Evolutionary conservation across 2,888 invertebrate genomes (phyloP), one percentile per base, ranked within the genome.

Genomic region (Phragmatobia fuliginosa): DNA sequence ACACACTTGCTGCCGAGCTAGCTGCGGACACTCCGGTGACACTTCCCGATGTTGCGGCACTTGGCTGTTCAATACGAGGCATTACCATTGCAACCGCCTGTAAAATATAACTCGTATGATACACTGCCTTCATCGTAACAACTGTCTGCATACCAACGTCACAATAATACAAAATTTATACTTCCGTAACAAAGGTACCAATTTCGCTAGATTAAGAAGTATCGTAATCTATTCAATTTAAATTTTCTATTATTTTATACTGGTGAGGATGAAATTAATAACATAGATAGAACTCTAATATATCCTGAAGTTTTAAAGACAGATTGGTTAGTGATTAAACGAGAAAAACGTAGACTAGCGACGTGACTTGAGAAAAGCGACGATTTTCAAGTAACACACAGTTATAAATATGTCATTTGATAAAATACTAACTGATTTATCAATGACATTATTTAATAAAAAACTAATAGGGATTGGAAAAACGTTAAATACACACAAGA

Each of bases 71-170:
- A 68, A 96, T 96, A 70, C 97, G 96, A 0, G 97, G 97, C 81
- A 97, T 94, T 31, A 97, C 97, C 74, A 97, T 91, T 0, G 97
- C 97, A 11, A 97, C 97, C 0, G 96, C 97, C 94, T 97, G 96
- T 10, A 61, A 67, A 16, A 63, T 49, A 52, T n/a, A n/a, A 10
- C 28, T 62, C 31, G 25, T 33, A 64, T 41, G 16, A 52, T 52
- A 62, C 21, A 32, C 45, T 45, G 31, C 10, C 41, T 38, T 31
- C 0, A 38, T 11, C 31, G 18, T 61, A 61, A 28, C 18, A 16
- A 25, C 16, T 16, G 11, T 3, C n/a, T n/a, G n/a, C n/a, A 21
- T 16, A 25, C 25, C 16, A 25, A 14, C 36, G 8, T 2, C n/a
- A 49, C n/a, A 61, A 61, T 36, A 25, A 36, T 10, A n/a, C 49